A percentile compares a stretch with the other conserved stretches of the same genome.
Evolutionary conservation across 2,888 invertebrate species (phyloP).

Genomic region (Malacosoma neustria): DNA sequence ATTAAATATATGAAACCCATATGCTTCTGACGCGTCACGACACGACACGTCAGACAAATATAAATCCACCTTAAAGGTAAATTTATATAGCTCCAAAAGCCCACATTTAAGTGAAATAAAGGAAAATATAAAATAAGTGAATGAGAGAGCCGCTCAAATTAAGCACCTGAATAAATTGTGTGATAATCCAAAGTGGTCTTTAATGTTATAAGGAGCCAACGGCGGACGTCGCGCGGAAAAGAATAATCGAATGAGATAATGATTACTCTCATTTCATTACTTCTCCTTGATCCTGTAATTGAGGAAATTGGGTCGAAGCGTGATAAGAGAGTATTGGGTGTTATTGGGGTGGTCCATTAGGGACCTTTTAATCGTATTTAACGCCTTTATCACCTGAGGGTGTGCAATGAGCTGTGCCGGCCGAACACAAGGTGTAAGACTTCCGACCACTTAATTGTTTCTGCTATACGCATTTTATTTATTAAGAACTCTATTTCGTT

Average conservation of each 20-base stretch:
- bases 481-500: too few species aligned
- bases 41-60: too few species aligned
- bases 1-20: too few species aligned
- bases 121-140: constrained; percentile 65
- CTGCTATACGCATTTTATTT: too few species aligned
- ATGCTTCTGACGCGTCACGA: too few species aligned
- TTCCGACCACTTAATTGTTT: neutral
- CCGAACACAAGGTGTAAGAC: constrained; percentile 30
- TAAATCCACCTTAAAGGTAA: too few species aligned
- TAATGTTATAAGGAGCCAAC: constrained; percentile 58
- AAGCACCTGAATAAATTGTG: constrained; percentile 75
- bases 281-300: constrained; percentile 69
- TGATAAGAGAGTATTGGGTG: constrained; percentile 57
- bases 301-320: constrained; percentile 67
- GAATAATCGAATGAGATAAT: constrained; percentile 67
- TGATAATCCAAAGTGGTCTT: constrained; percentile 70
- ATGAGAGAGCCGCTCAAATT: constrained; percentile 68
- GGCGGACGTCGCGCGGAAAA: constrained; percentile 43
- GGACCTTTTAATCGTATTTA: constrained; percentile 65
- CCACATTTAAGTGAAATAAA: constrained; percentile 67
- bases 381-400: constrained; percentile 65
- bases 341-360: constrained; percentile 53
- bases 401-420: constrained; percentile 50
- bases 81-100: constrained; percentile 42
- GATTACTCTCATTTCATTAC: constrained; percentile 72